Conservation (phyloP, 2,888 invertebrate genomes). For the Noctua fimbriata region DNA sequence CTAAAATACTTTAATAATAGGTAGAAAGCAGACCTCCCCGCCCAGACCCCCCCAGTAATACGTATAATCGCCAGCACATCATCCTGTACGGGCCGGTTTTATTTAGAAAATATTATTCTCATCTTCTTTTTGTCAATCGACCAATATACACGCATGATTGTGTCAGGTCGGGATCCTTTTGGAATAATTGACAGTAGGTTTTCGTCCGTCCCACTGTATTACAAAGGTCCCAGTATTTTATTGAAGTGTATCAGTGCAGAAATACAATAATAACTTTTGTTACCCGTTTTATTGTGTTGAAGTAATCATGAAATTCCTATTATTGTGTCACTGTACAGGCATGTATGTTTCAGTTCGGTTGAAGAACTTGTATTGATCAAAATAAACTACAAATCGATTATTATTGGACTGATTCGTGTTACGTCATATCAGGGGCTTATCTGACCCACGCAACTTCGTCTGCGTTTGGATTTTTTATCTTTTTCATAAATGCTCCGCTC, state of each 20-base stretch:
- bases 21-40: no score
- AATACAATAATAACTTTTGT: constrained; percentile 31
- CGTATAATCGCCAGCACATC: no score
- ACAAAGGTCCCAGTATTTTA: constrained; percentile 16
- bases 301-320: constrained; percentile 11
- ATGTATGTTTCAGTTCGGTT: background rate
- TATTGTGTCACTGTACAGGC: background rate
- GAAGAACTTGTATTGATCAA: background rate
- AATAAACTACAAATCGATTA: background rate
- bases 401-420: background rate
- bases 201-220: background rate
- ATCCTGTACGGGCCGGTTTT: no score
- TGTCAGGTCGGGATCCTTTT: background rate
- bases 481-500: no score
- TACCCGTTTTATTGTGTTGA: constrained; percentile 9
- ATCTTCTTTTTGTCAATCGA: background rate
- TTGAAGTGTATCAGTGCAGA: constrained; percentile 41
- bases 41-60: no score
- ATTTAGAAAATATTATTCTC: constrained; percentile 6
- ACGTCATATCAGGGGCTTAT: background rate
- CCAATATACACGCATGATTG: background rate
- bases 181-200: background rate
- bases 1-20: no score
- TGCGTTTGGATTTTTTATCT: no score
- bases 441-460: no score